Base-by-base conservation (phyloP, 2,113 vertebrate genomes). In the Pungitius pungitius region DNA sequence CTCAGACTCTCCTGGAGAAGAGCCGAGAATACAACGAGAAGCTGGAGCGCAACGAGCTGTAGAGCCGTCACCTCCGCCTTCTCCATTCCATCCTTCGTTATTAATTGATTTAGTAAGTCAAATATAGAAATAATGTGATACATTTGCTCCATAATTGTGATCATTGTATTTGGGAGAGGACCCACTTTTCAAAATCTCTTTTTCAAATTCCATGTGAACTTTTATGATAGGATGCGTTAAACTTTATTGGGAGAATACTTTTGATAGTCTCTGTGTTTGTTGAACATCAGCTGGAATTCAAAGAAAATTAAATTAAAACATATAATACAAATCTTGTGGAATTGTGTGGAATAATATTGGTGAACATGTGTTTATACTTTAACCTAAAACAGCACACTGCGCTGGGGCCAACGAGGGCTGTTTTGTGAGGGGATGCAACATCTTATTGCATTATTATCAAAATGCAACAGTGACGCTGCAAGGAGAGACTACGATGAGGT, bases 1-100 rank as follows among this genome's bases (percentile, higher is more conserved):
- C 92, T 0, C 73, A 93, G 73, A 93, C 85, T 1, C 52, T 94
- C 1, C 87, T 84, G 13, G 82, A 93, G 73, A 89, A 88, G 63
- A 2, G 86, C 0, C 64, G 26, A 64, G 43, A 52, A 15, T 60
- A 49, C 2, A 14, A 42, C 9, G 69, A 88, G 58, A 88, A 83
- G 30, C 52, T 1, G n/a, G 65, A 90, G 13, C 92, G 20, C 61
- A 49, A 0, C 0, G 93, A 94, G 82, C 55, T 94, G 43, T 94
- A 91, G 57, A 71, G 4, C 14, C 14, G 12, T 14, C 3, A 0
- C 4, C 1, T 9, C 47, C 54, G 0, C 6, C 39, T 33, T n/a
- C 9, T 27, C 42, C 2, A 0, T 58, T 22, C 9, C 39, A 52
- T 65, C 13, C 42, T n/a, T 56, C 20, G 20, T 24, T 22, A 15